A percentile compares a stretch with the other conserved stretches of the same genome.
Conservation (phyloP, 2,888 invertebrate species). For the Graphium colonna region DNA sequence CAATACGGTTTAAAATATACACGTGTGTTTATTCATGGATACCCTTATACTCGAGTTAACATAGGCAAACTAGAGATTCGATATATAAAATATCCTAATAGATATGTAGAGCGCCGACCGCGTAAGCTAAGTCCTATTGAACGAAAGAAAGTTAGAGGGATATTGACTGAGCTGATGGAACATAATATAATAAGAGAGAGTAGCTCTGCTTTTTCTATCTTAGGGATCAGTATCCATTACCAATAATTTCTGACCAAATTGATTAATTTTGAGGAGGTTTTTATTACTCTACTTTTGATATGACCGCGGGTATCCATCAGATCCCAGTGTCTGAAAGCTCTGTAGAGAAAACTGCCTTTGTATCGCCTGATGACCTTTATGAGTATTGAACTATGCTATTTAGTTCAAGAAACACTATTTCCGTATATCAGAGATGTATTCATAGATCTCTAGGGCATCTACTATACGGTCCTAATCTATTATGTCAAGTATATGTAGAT, state of each 20-base stretch:
- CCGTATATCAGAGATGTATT: constrained; percentile 28
- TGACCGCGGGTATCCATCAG: constrained; percentile 34
- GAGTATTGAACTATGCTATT: constrained; percentile 27
- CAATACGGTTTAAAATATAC: not conserved
- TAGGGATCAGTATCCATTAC: constrained; percentile 32
- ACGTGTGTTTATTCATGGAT: constrained; percentile 1
- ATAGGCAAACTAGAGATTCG: constrained; percentile 21
- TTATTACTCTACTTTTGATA: constrained; percentile 29
- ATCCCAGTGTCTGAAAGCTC: constrained; percentile 22
- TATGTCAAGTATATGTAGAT: not conserved
- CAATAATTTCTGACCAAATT: constrained; percentile 34
- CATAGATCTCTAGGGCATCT: not conserved
- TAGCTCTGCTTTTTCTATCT: constrained; percentile 2
- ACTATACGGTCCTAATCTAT: too few species aligned
- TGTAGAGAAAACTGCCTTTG: constrained; percentile 36
- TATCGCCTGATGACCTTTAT: constrained; percentile 35
- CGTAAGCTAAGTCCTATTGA: not conserved
- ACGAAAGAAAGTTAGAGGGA: not conserved
- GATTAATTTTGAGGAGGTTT: constrained; percentile 26
- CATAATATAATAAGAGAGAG: not conserved
- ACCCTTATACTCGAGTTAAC: constrained; percentile 11
- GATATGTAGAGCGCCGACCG: not conserved
- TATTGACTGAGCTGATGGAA: not conserved
- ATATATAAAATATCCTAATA: not conserved
- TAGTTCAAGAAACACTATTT: constrained; percentile 31